Conservation (phyloP, 2,797 vertebrate species). For the Ambastaia sidthimunki region DNA sequence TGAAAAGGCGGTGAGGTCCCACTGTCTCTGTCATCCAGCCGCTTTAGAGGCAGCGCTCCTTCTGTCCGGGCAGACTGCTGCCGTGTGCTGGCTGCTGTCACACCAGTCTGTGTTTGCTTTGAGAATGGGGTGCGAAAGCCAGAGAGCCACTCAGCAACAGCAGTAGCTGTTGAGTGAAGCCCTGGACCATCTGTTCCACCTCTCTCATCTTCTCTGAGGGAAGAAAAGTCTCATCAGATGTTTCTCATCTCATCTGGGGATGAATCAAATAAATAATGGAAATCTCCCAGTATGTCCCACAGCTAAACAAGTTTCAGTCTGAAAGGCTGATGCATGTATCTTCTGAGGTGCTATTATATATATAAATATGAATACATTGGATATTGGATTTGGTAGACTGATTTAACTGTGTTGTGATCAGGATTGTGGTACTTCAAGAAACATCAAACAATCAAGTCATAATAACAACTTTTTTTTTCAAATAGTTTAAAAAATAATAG, state of each 20-base stretch:
- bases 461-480: no score
- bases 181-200: conserved; percentile 32
- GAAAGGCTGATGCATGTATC: neutral
- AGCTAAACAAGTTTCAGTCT: conserved; percentile 16
- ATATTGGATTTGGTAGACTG: no score
- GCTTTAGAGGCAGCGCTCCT: neutral
- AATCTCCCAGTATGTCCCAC: neutral
- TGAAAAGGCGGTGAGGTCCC: conserved; percentile 12
- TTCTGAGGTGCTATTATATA: conserved; percentile 1
- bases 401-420: no score
- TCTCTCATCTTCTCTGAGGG: conserved; percentile 28
- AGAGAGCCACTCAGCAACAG: neutral
- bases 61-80: conserved; percentile 9
- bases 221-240: conserved; percentile 11
- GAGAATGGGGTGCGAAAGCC: conserved; percentile 17
- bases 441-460: no score
- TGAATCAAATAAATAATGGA: neutral
- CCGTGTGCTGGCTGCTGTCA: conserved; percentile 7
- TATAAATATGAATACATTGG: no score
- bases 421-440: no score
- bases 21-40: conserved; percentile 14
- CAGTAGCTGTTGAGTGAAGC: neutral
- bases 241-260: conserved; percentile 12
- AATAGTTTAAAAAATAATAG: no score
- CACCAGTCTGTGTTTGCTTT: conserved; percentile 28